Evolutionary conservation across 2,888 invertebrate species (phyloP), one percentile per base, ranked within the genome.

Genomic region (Hypena proboscidalis): DNA sequence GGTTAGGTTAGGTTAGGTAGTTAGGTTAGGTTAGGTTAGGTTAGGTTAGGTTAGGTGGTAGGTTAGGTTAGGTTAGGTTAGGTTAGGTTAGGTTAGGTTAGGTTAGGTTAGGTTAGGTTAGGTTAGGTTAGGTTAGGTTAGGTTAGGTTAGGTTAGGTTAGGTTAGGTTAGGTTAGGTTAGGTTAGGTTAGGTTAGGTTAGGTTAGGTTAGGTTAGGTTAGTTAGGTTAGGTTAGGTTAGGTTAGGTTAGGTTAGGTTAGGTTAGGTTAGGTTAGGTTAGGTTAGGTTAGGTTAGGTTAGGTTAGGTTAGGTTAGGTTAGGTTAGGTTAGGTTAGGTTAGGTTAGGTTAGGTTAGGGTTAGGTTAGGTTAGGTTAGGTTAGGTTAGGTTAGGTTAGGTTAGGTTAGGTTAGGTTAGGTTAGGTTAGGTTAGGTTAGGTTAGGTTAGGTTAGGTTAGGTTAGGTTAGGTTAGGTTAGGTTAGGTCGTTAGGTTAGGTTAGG

Each of bases 371-470:
- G 46, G 46, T 46, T 46, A 46, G 46, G 49, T 49, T 49, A 49
- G 48, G 48, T 49, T 49, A 49, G 48, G 48, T 49, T 49, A 49
- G 49, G 49, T 48, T 48, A 48, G 48, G 48, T 48, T 48, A 48
- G 47, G 48, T 48, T 43, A 39, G 48, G 42, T 42, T 48, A 43
- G 48, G 48, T 48, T 48, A 48, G 48, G 48, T 48, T 48, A 48
- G 48, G 48, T 48, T 48, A 48, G 48, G 48, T 48, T 48, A 48
- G 48, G 48, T 48, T 48, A 42, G 48, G 48, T 48, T 48, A 48
- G 48, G 47, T 47, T 47, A 47, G 47, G 47, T 47, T 47, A 40
- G 47, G 41, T 39, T 45, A 39, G 47, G 41, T 47, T 37, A 37
- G 41, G 47, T 42, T 42, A 47, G 47, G 48, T 45, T 45, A 38